Evolutionary conservation across 2,113 vertebrate genomes (phyloP), one percentile per base, ranked within the genome.

Genomic region (Bombycilla garrulus): DNA sequence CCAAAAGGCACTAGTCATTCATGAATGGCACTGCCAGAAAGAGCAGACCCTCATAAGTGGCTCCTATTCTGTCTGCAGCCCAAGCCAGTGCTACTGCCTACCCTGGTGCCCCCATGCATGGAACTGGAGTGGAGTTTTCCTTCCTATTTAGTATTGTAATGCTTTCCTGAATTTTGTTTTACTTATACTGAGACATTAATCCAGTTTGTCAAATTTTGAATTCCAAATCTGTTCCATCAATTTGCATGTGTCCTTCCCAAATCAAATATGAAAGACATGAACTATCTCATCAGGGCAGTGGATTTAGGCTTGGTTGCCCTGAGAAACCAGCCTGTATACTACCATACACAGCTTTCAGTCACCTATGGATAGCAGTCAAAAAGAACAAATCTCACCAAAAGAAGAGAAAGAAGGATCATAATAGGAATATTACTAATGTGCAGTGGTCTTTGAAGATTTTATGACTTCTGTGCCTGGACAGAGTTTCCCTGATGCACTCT

Each of bases 31-130:
- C 24, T 53, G 69, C 29, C 69, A 60, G 86, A n/a, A 44, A 40
- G 21, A 79, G 79, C 44, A 58, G 42, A 14, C 11, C 11, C 3
- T 3, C 0, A 0, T 6, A 35, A 50, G 8, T 3, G 9, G 38
- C 36, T 90, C 33, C 51, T 54, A 0, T 24, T 67, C 88, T 15
- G 6, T 22, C 66, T 70, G 33, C 2, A 64, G 38, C n/a, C 36
- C 23, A 24, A 4, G 19, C 17, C 35, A 54, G 29, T 1, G 26
- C 44, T 82, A 5, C 18, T 2, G 19, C 47, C 66, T 26, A 6
- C 23, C 28, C 36, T 33, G 29, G 10, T 51, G 35, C 5, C 7
- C 33, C 12, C 47, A 5, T 2, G 24, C 26, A 77, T 2, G 54
- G 53, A 42, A 21, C 16, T 42, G n/a, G 12, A 44, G 19, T 12